Conservation (phyloP, 2,113 vertebrate species). For the Gallinago jamesoni region DNA sequence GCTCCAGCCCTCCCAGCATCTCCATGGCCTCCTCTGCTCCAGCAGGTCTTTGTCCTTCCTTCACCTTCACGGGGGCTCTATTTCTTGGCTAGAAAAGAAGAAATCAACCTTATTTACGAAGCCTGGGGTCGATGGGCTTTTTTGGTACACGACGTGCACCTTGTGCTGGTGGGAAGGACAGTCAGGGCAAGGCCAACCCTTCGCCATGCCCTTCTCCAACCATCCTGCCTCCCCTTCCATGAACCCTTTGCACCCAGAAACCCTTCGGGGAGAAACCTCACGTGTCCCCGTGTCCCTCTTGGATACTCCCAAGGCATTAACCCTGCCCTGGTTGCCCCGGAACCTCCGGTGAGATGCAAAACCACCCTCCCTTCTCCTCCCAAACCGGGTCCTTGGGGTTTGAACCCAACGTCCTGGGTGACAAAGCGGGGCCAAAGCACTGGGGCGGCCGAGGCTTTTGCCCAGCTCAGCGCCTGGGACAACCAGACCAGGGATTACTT, state of each 20-base stretch:
- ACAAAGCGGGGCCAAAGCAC: neutral
- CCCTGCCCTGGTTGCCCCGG: neutral
- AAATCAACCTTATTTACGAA: neutral
- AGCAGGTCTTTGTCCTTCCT: too few relatives aligned
- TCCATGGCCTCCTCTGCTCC: too few relatives aligned
- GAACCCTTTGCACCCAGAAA: neutral
- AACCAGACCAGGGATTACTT: conserved; percentile 46
- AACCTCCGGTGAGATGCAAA: neutral
- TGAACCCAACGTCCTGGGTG: rapidly evolving
- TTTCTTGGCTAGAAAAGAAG: neutral
- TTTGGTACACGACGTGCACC: neutral
- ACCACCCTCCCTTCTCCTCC: neutral
- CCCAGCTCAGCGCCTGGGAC: neutral
- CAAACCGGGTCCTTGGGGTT: neutral
- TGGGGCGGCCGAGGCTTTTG: neutral
- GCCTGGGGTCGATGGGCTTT: neutral
- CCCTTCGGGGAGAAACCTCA: neutral
- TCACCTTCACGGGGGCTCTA: rapidly evolving
- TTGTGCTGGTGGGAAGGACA: neutral
- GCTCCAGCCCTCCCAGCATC: too few relatives aligned
- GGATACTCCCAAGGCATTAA: neutral
- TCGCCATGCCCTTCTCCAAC: neutral
- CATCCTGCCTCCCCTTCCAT: rapidly evolving
- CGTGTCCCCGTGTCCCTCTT: neutral
- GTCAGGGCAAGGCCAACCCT: neutral